These are phyloP conservation scores for Phoenicopterus ruber DNA, from an alignment of 2,113 vertebrate genomes.

Conservation along the genomic window DNA sequence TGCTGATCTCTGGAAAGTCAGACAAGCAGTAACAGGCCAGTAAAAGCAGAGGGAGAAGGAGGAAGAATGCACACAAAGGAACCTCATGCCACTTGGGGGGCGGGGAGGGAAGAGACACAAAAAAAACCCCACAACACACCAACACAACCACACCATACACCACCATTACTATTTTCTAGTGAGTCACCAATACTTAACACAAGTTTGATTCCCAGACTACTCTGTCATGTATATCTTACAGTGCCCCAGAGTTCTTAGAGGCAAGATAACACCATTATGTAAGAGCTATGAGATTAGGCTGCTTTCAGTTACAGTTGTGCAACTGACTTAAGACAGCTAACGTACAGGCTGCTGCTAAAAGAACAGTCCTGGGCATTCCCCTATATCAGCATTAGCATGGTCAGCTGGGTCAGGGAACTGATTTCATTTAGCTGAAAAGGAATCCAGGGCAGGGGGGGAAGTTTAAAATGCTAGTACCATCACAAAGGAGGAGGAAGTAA, in stretches of 20 bases:
- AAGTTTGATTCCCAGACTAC: not conserved
- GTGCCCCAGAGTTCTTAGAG: not conserved
- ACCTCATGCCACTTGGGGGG: fast-evolving
- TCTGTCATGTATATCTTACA: not conserved
- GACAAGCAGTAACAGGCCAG: not conserved
- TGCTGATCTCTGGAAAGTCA: not conserved
- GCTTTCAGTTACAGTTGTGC: not conserved
- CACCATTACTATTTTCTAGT: not conserved
- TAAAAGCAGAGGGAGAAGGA: not conserved
- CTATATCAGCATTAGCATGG: not conserved
- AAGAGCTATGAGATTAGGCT: not conserved
- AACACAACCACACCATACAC: not conserved
- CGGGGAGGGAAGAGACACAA: no score
- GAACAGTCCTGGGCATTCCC: not conserved
- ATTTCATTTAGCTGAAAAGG: not conserved
- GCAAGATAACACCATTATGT: not conserved
- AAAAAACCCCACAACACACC: not conserved
- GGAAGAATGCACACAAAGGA: not conserved
- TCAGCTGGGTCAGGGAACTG: not conserved
- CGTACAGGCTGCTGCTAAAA: not conserved
- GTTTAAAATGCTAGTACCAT: not conserved
- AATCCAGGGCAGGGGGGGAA: not conserved
- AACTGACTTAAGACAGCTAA: not conserved
- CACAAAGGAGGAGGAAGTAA: not conserved
- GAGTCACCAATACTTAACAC: not conserved